These are phyloP conservation scores for Ambastaia sidthimunki DNA, from an alignment of 2,797 vertebrate species.

Conservation along the genomic window DNA sequence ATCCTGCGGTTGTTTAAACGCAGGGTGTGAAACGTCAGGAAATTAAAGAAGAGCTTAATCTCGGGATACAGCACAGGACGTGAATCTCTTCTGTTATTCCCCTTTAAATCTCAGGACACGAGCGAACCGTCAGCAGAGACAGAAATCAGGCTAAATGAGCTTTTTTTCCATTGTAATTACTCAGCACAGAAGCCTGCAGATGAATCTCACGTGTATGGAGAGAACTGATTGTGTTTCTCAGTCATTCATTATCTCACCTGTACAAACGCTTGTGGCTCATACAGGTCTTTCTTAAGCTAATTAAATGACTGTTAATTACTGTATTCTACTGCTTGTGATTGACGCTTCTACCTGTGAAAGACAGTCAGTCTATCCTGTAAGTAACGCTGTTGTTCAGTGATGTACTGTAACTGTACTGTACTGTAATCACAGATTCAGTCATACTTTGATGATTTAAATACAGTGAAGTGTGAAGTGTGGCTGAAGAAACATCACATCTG, in stretches of 20 bases:
- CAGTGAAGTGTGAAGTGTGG: no score
- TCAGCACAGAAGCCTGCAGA: conserved; percentile 19
- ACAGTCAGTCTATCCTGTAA: background rate
- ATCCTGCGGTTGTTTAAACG: conserved; percentile 24
- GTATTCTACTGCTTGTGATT: background rate
- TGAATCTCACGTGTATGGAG: conserved; percentile 8
- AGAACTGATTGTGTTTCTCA: background rate
- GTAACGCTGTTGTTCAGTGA: no score
- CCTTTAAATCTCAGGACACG: conserved; percentile 38
- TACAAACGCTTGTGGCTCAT: conserved; percentile 1
- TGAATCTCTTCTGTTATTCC: conserved; percentile 52
- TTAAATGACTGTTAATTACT: no score
- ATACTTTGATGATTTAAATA: background rate
- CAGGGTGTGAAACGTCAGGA: conserved; percentile 61
- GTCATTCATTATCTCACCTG: conserved; percentile 26
- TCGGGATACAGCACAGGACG: conserved; percentile 62
- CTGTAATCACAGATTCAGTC: conserved; percentile 18
- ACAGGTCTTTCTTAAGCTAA: conserved; percentile 36
- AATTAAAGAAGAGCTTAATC: conserved; percentile 69
- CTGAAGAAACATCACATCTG: no score
- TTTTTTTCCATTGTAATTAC: conserved; percentile 47
- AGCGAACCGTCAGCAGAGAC: background rate
- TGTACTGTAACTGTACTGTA: background rate
- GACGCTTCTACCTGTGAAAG: background rate
- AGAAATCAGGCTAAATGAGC: conserved; percentile 37